phyloP scores from a whole-genome alignment of 2,113 vertebrate species.

The Calidris pygmaea region DNA sequence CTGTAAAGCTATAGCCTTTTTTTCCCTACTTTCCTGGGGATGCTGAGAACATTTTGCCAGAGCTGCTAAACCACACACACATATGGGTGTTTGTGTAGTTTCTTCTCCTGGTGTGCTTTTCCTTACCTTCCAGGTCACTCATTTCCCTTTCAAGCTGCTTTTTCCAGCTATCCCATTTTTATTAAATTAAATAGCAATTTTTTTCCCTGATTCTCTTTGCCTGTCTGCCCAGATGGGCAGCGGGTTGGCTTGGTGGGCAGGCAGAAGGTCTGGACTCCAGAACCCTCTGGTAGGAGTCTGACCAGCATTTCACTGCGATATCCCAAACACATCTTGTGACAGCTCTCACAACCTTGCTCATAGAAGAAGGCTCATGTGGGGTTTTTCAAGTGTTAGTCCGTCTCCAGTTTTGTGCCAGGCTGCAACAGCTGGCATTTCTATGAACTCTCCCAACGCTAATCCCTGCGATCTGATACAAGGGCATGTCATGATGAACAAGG shows the following conservation, averaged over 20 bases:
- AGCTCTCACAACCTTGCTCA: background rate
- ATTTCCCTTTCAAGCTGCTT: background rate
- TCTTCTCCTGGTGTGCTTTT: background rate
- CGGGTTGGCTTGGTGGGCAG: accelerated
- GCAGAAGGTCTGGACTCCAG: background rate
- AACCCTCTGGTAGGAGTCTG: accelerated
- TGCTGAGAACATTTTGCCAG: background rate
- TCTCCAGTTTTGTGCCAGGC: background rate
- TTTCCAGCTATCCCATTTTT: background rate
- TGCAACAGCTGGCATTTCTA: background rate
- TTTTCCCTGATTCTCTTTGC: background rate
- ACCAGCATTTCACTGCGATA: background rate
- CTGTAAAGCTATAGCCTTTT: background rate
- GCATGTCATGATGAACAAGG: accelerated
- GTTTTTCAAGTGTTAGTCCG: background rate
- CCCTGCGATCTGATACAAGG: accelerated
- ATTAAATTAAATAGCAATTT: background rate
- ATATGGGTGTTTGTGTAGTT: background rate
- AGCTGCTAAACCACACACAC: background rate
- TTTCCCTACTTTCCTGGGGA: background rate
- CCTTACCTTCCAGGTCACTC: background rate
- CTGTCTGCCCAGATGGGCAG: background rate
- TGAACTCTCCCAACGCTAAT: background rate
- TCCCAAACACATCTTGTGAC: background rate
- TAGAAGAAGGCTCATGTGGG: accelerated